Conservation (phyloP, 2,888 invertebrate species). For the Anaspis maculata region DNA sequence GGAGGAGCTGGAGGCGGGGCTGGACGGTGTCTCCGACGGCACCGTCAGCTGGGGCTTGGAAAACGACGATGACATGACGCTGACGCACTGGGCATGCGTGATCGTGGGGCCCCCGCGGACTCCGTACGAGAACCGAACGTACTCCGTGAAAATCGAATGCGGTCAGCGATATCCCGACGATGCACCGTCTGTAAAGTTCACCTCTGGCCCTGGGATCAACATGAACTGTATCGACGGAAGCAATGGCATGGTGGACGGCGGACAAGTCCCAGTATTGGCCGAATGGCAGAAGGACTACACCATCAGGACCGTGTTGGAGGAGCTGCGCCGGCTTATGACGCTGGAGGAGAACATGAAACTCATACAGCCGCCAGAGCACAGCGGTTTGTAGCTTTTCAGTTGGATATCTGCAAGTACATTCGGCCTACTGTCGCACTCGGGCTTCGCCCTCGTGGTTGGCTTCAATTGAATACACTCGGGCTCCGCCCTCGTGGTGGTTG, state of each 20-base stretch:
- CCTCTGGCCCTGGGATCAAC: slow-evolving; percentile 97
- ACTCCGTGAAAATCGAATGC: slow-evolving; percentile 95
- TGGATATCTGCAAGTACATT: too few relatives aligned
- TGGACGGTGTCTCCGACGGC: slow-evolving; percentile 97
- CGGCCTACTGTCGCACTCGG: too few relatives aligned
- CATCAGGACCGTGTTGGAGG: slow-evolving; percentile 93
- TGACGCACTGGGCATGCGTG: slow-evolving; percentile 98
- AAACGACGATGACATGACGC: slow-evolving; percentile 97
- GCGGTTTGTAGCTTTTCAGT: slow-evolving; percentile 71
- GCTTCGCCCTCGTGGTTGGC: too few relatives aligned
- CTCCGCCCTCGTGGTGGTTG: too few relatives aligned
- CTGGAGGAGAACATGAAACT: slow-evolving; percentile 97
- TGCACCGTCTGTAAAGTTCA: slow-evolving; percentile 89
- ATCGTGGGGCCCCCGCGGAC: slow-evolving; percentile 99
- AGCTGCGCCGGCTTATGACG: slow-evolving; percentile 91
- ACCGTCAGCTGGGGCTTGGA: slow-evolving; percentile 99
- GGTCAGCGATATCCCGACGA: slow-evolving; percentile 95
- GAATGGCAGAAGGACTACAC: slow-evolving; percentile 95
- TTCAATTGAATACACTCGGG: too few relatives aligned
- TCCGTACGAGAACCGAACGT: slow-evolving; percentile 98
- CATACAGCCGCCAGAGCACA: slow-evolving; percentile 96
- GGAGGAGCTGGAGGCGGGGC: slow-evolving; percentile 98
- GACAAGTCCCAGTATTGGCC: slow-evolving; percentile 84
- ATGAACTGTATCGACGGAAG: slow-evolving; percentile 96
- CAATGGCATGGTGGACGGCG: slow-evolving; percentile 93